phyloP scores from a whole-genome alignment of 2,888 invertebrate genomes.

The Cylindroiulus punctatus region DNA sequence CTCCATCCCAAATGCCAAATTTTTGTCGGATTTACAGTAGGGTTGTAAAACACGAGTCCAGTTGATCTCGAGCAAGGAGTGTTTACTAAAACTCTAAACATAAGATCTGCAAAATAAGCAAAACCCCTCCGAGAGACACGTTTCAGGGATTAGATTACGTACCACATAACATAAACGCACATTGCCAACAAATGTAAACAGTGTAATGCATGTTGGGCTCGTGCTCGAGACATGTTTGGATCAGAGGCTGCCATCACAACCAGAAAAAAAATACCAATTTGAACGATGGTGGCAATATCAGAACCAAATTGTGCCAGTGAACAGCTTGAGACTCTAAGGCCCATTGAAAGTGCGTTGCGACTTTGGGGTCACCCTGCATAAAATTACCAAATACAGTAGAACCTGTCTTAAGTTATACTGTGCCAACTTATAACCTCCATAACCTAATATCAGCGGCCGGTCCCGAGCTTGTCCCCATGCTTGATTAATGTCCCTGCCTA shows the following conservation, averaged over 20 bases:
- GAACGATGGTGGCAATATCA: too few species aligned
- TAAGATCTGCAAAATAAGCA: slow-evolving; percentile 9
- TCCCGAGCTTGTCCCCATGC: too few species aligned
- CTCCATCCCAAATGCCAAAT: background rate
- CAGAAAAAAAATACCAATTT: background rate
- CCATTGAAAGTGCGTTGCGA: too few species aligned
- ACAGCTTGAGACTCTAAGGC: too few species aligned
- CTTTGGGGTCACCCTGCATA: too few species aligned
- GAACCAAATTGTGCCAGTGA: too few species aligned
- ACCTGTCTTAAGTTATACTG: too few species aligned
- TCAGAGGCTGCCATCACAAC: background rate
- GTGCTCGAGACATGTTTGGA: background rate
- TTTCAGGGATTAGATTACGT: slow-evolving; percentile 19
- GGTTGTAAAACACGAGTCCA: slow-evolving; percentile 9
- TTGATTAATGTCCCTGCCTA: too few species aligned
- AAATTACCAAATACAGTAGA: too few species aligned
- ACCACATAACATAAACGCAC: slow-evolving; percentile 36
- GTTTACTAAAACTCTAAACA: slow-evolving; percentile 1
- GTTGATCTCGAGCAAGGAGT: background rate
- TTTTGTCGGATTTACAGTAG: background rate
- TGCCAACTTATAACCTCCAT: too few species aligned
- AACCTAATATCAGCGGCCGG: too few species aligned
- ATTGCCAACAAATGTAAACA: background rate
- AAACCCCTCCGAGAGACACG: background rate
- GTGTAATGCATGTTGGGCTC: background rate